phyloP scores from a whole-genome alignment of 2,888 invertebrate genomes.

The Lycocerus yunnanus region DNA sequence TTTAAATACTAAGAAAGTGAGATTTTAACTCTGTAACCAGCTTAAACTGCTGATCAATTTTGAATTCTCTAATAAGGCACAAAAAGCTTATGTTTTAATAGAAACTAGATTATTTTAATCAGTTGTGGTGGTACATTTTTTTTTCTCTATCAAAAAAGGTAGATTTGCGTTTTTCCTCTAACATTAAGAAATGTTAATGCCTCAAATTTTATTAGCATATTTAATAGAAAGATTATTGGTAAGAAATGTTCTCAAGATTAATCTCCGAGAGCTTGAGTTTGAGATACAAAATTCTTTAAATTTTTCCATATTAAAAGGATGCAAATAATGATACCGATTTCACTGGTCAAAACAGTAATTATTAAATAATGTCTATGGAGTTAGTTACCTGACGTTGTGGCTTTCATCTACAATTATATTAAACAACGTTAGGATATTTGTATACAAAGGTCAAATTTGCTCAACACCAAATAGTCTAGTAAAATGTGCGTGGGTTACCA shows the following conservation, averaged over 20 bases:
- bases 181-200: not conserved
- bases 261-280: not conserved
- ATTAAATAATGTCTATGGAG: constrained; percentile 49
- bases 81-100: too few species aligned
- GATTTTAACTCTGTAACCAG: too few species aligned
- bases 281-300: not conserved
- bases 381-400: constrained; percentile 48
- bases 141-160: too few species aligned
- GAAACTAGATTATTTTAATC: too few species aligned
- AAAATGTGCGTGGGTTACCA: constrained; percentile 53
- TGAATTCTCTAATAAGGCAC: too few species aligned
- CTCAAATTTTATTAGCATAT: not conserved
- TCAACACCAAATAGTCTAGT: constrained; percentile 35
- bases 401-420: constrained; percentile 35
- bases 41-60: too few species aligned
- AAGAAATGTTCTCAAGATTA: not conserved
- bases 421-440: constrained; percentile 32
- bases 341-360: constrained; percentile 42
- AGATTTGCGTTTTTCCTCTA: not conserved
- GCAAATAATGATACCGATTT: constrained; percentile 43
- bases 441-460: constrained; percentile 41
- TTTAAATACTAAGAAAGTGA: too few species aligned
- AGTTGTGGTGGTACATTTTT: too few species aligned
- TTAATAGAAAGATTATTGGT: not conserved
- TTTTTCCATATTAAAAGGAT: constrained; percentile 35